Evolutionary conservation across 92 coral and sea anemone genomes (phyloP), one percentile per base, ranked within the genome.

Genomic region (Scolanthus callimorphus): DNA sequence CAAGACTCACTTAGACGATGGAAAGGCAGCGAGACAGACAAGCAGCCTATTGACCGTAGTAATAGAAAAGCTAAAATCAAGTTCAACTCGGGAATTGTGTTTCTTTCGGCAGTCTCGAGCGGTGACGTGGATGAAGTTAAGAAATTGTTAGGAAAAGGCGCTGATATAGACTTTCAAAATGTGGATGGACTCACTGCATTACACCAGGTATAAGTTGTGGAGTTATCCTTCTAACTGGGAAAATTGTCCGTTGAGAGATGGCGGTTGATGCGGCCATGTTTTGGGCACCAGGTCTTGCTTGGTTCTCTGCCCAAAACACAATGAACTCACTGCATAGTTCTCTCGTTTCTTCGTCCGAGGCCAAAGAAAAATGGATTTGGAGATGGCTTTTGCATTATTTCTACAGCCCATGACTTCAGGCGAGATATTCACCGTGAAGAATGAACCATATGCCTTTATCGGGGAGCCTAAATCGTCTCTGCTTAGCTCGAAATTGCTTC

Each of bases 81-180:
- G 61, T 94, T 94, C 60, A 79, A 89, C 59, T 72, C 87, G 17
- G 99, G 99, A 56, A 94, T 90, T 73, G 99, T 94, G 65, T 94
- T 94, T 72, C 89, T 94, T 55, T 94, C 99, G 77, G 99, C 99
- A 69, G 96, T 94, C 76, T 88, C 99, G 71, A 83, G 94, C 96
- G 94, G 99, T 77, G 99, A 94, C 86, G 88, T 94, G 85, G 99
- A 88, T 57, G 99, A 94, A 77, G 99, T 94, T 79, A 89, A 82
- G 94, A 94, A 89, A 79, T 83, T 94, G 79, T 79, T 94, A 70
- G 88, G 79, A 69, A 84, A 79, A 77, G 96, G 91, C 76, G 82
- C 96, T 49, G 96, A 94, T 77, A 90, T 94, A 57, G 78, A 94
- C 88, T 90, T 76, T 78, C 99, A 94, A 81, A 94, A 94, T 85